Conservation (phyloP, 2,888 invertebrate genomes). For the Allolobophora icterica region DNA sequence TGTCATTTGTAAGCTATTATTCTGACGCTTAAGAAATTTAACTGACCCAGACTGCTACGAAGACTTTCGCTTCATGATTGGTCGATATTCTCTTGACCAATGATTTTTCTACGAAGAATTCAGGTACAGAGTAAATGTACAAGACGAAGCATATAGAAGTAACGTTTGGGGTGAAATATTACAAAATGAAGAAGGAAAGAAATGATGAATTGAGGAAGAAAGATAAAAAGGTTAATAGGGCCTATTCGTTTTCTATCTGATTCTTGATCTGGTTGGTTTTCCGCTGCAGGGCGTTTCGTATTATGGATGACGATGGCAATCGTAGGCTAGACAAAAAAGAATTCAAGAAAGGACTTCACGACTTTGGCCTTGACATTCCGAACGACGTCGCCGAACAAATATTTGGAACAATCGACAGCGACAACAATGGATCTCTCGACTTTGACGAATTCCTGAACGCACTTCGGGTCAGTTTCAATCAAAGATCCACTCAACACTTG, state of each 20-base stretch:
- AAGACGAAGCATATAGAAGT: too few relatives aligned
- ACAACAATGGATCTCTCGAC: slow-evolving; percentile 81
- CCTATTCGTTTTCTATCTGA: not conserved
- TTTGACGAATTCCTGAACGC: slow-evolving; percentile 86
- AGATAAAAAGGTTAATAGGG: not conserved
- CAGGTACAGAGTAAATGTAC: too few relatives aligned
- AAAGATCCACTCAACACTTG: not conserved
- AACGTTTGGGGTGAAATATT: not conserved
- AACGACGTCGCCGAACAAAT: slow-evolving; percentile 60
- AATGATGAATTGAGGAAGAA: not conserved
- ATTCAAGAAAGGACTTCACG: slow-evolving; percentile 79
- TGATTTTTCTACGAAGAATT: too few relatives aligned
- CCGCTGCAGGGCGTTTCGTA: slow-evolving; percentile 73
- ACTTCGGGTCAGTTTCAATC: slow-evolving; percentile 69
- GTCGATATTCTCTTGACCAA: too few relatives aligned
- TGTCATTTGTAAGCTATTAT: too few relatives aligned
- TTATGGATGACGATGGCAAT: slow-evolving; percentile 91
- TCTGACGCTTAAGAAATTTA: too few relatives aligned
- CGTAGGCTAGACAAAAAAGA: slow-evolving; percentile 81
- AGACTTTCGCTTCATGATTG: too few relatives aligned
- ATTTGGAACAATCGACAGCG: slow-evolving; percentile 80
- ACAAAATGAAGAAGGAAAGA: not conserved
- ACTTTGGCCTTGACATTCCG: slow-evolving; percentile 76
- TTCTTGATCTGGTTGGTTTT: not conserved
- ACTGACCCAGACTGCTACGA: too few relatives aligned